Base-by-base conservation (phyloP, 2,797 vertebrate species). In the Podargus strigoides region DNA sequence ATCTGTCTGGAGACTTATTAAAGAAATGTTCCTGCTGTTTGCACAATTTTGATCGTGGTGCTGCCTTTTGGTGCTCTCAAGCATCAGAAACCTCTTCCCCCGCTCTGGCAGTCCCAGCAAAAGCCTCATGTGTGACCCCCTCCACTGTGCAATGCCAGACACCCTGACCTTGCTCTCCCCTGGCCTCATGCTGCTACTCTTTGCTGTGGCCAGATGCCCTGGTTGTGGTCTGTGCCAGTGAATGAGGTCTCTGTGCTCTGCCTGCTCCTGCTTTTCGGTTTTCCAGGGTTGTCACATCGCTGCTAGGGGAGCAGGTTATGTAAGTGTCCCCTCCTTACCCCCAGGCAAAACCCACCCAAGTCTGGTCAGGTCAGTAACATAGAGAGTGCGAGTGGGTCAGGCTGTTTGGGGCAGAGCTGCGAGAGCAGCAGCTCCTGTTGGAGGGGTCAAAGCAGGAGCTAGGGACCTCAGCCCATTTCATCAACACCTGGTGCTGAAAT, bases 1-100 rank as follows among this genome's bases (percentile, higher is more conserved):
- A 93, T 93, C 92, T 94, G 50, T 77, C 93, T 92, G 73, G 93
- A 92, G 92, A 93, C 87, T 93, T 93, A 87, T 92, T 94, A 96
- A 89, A 92, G 75, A 90, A 93, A 77, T 53, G 64, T 55, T 95
- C 89, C 75, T 72, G 64, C 92, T 95, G 90, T 93, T 96, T 44
- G 84, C 42, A 77, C 42, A 59, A 13, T 52, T 95, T 95, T 85
- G 94, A 87, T 83, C 74, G 34, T 21, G 47, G 75, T 1, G 9
- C 68, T 89, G 84, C 90, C 80, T 96, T 93, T 76, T 91, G 83
- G 91, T 8, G 4, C 44, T 59, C 39, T 60, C 3, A 7, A 74
- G 55, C 37, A 21, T 67, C 68, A 76, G 59, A 64, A 86, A 60
- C 49, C 49, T 82, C 62, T 37, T 87, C 73, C 36, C 32, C 26